These are phyloP conservation scores for Malacosoma neustria DNA, from an alignment of 2,888 invertebrate genomes.

Conservation along the genomic window DNA sequence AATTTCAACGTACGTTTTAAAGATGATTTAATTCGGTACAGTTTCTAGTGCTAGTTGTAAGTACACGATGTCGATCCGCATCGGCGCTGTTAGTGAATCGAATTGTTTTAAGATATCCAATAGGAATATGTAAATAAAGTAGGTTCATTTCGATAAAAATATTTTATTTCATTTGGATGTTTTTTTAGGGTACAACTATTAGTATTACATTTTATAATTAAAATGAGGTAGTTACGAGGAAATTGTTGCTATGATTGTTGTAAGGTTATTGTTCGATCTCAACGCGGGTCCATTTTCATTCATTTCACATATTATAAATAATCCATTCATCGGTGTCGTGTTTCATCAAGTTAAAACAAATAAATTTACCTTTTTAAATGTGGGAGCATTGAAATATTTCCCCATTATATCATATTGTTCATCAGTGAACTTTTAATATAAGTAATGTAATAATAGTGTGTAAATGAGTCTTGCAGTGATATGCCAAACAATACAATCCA, in stretches of 20 bases:
- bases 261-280: conserved; percentile 23
- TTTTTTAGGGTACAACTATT: conserved; percentile 58
- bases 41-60: conserved; percentile 54
- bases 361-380: too few relatives aligned
- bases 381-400: too few relatives aligned
- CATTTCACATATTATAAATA: not conserved
- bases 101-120: conserved; percentile 49
- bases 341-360: too few relatives aligned
- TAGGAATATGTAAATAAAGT: conserved; percentile 56
- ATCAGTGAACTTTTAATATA: too few relatives aligned
- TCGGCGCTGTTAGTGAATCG: conserved; percentile 37
- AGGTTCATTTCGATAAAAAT: conserved; percentile 45
- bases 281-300: not conserved
- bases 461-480: conserved; percentile 64
- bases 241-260: conserved; percentile 50
- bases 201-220: conserved; percentile 60
- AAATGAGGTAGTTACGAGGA: conserved; percentile 33
- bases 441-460: too few relatives aligned
- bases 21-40: conserved; percentile 33
- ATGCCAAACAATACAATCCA: conserved; percentile 70
- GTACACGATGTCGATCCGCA: conserved; percentile 32
- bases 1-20: conserved; percentile 29
- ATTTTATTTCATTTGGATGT: conserved; percentile 64
- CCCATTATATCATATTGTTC: too few relatives aligned
- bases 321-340: too few relatives aligned